Evolutionary conservation across 30 jellyfish, hydroid and myxozoan species (phyloP), one percentile per base, ranked within the genome.

Genomic region (Cassiopea xamachana): DNA sequence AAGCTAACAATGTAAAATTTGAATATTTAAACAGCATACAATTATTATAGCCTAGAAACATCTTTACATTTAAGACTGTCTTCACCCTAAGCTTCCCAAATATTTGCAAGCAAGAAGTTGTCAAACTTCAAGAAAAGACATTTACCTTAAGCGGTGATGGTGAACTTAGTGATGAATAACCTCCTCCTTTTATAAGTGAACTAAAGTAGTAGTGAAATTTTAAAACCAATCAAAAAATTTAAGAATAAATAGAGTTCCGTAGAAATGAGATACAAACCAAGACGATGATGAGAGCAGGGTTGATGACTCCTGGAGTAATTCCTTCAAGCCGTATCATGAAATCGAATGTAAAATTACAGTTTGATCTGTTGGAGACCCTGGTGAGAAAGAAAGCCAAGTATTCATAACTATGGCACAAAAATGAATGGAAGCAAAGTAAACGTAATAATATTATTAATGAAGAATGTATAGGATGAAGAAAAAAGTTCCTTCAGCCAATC

Each of bases 251-350:
- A 10, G 10, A 55, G 7, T 3, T 6, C 7, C 64, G 12, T 0
- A 6, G 64, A 3, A 55, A 55, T 55, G 27, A 5, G 27, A 64
- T 64, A 59, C 98, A 60, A 18, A 93, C 98, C 95, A 93, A 73
- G 4, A 93, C 98, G 62, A 89, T 89, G 44, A 93, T 69, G 77
- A 93, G 82, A 16, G 98, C 89, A 43, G 98, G 98, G 69, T 93
- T 87, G 88, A 93, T 89, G 17, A 94, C 87, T 1, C 95, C 98
- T 19, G 98, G 97, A 9, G 95, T 78, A 9, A 93, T 48, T 10
- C 98, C 98, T 44, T 88, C 97, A 16, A 93, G 46, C 60, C 73
- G 81, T 78, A 93, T 84, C 14, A 91, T 71, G 73, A 93, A 93
- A 45, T 76, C 91, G 79, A 93, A 93, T 1, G 97, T 83, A 73